Evolutionary conservation across 2,113 vertebrate species (phyloP).

Genomic region (Ptilorrhoa leucosticta): DNA sequence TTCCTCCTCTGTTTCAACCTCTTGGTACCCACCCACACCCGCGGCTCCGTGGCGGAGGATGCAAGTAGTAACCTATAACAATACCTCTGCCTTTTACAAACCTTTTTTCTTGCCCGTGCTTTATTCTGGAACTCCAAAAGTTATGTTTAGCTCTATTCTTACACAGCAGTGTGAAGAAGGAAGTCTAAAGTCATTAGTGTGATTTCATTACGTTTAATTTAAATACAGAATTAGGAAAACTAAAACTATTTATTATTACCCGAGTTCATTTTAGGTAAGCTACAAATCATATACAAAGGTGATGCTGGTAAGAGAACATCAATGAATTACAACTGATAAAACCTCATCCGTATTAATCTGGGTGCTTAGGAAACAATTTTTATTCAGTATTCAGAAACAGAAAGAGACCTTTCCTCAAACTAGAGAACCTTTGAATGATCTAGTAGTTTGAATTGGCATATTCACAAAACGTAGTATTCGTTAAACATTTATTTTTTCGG

Average conservation of each 20-base stretch:
- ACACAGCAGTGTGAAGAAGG: background rate
- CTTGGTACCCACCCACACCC: too few relatives aligned
- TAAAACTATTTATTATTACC: background rate
- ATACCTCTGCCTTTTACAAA: background rate
- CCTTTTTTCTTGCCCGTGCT: background rate
- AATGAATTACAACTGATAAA: background rate
- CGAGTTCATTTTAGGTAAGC: background rate
- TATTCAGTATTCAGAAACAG: background rate
- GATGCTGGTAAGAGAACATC: background rate
- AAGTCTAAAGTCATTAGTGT: background rate
- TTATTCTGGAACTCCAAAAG: background rate
- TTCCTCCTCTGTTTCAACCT: background rate
- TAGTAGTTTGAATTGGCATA: background rate
- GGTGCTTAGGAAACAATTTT: background rate
- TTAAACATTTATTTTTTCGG: background rate
- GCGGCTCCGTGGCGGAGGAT: rapidly evolving
- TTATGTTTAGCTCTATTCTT: background rate
- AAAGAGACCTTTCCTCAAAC: background rate
- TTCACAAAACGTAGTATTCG: too few relatives aligned
- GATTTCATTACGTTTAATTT: background rate
- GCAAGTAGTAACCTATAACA: background rate
- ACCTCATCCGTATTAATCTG: background rate
- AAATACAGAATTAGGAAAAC: background rate
- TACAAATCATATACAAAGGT: background rate
- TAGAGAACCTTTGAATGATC: background rate